Base-by-base conservation (phyloP, 2,888 invertebrate species). In the Geotrupes spiniger region DNA sequence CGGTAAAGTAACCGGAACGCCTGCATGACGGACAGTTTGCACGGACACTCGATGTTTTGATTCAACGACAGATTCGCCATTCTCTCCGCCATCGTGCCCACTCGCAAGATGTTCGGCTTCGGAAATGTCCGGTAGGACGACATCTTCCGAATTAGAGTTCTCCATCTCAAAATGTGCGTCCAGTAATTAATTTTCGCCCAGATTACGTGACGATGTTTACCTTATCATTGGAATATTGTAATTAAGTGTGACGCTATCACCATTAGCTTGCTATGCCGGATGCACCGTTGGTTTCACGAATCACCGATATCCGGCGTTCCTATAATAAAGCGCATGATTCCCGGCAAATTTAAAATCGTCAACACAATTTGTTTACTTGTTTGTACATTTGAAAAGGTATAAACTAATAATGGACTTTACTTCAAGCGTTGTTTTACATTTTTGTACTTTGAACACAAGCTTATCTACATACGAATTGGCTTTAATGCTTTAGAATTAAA, bases 51-150 rank as follows among this genome's bases (percentile, higher is more conserved):
- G 60, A 49, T 66, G 63, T 57, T 69, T 70, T 38, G 66, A 63
- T 49, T 69, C 64, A 21, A 62, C 63, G 49, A 65, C 75, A 52
- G 71, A 61, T 57, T 74, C 76, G 71, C 74, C 76, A 72, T 76
- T 76, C 70, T 74, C 74, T 65, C 76, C 79, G 74, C 73, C 69
- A 69, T 79, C 77, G 77, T 78, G 79, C 74, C 81, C 82, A 72
- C 76, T 77, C 72, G 77, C 77, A 76, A 81, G 76, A 63, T 81
- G 78, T 76, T 82, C 82, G 76, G 78, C 80, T 81, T 82, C 82
- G 82, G 81, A 79, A 76, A 82, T 82, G 80, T 82, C 82, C 82
- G 82, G 80, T 75, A 82, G 78, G 74, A 80, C 81, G 80, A 82
- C 80, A 74, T 78, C 77, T 74, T 81, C 82, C 81, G 82, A 81